phyloP scores from a whole-genome alignment of 2,113 vertebrate species.

The Amblyopsis rosae region DNA sequence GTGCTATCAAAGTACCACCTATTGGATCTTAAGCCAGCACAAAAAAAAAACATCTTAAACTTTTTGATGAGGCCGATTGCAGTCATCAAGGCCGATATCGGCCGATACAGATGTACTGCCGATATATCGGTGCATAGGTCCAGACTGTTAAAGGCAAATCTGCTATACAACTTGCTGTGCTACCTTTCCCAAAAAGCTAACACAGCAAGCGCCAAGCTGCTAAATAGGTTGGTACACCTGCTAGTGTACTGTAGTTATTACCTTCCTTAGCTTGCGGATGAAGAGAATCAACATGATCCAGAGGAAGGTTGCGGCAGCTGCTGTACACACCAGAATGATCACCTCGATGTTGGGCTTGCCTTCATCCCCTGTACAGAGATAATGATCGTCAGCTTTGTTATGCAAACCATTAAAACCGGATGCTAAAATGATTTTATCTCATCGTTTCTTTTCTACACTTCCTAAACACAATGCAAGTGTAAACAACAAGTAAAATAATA shows the following conservation, averaged over 20 bases:
- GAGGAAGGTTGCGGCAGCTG: conserved; percentile 88
- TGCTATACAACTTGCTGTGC: too few species aligned
- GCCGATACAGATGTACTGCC: too few species aligned
- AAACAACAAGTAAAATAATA: conserved; percentile 19
- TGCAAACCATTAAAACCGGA: not conserved
- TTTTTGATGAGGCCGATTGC: too few species aligned
- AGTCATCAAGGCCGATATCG: too few species aligned
- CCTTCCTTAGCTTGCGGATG: conserved; percentile 90
- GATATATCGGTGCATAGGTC: too few species aligned
- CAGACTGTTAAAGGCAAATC: too few species aligned
- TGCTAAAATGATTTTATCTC: conserved; percentile 21
- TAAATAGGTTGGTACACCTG: too few species aligned
- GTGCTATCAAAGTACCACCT: too few species aligned
- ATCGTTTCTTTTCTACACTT: conserved; percentile 24
- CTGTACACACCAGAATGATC: conserved; percentile 90
- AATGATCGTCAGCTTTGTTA: not conserved
- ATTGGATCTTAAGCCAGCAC: too few species aligned
- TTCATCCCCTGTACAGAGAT: conserved; percentile 81
- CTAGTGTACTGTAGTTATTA: conserved; percentile 48
- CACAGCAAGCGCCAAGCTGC: too few species aligned
- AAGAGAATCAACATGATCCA: conserved; percentile 93
- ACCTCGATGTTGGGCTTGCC: conserved; percentile 88
- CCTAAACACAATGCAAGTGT: conserved; percentile 36
- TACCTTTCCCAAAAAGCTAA: too few species aligned
- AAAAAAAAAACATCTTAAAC: too few species aligned